Evolutionary conservation across 2,113 vertebrate genomes (phyloP), one percentile per base, ranked within the genome.

Genomic region (Caloenas nicobarica): DNA sequence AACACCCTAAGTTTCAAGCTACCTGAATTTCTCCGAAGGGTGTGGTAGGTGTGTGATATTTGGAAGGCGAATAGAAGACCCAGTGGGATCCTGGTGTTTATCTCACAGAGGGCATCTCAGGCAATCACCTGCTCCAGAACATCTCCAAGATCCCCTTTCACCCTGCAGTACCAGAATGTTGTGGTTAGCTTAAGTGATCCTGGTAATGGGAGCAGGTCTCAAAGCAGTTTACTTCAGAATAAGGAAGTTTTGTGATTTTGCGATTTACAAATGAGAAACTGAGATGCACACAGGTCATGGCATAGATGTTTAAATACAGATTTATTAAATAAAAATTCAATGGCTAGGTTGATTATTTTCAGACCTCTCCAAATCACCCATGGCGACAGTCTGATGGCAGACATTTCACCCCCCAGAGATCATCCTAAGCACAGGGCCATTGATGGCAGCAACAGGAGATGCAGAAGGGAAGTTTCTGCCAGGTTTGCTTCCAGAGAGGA

Each of bases 31-130:
- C 79, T 93, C 93, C 4, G 24, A 90, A 92, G 84, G 93, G 91
- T 61, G 96, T 96, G 96, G 96, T 88, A 50, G 0, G 0, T 83
- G 88, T 92, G 79, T 78, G 56, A 65, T 68, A 6, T 85, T 96
- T 96, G 89, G 92, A 97, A 96, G 48, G 77, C 1, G 33, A 95
- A 95, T 81, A 96, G 81, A 92, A 91, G 88, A 74, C 31, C 83
- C 80, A 56, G 86, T 91, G 86, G 74, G 80, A 88, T 94, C 85
- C 62, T 77, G 16, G 3, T 88, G 72, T 91, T 95, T 96, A 92
- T 94, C 92, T 96, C 74, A 86, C 80, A 81, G 72, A 96, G 78
- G 89, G 94, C 93, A 96, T 76, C 60, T 96, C 83, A 94, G 95
- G 91, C 70, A 95, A 96, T 46, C 57, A 66, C 79, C 78, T 88